phyloP scores from a whole-genome alignment of 1,140 invertebrate species.

The Cydia pomonella region DNA sequence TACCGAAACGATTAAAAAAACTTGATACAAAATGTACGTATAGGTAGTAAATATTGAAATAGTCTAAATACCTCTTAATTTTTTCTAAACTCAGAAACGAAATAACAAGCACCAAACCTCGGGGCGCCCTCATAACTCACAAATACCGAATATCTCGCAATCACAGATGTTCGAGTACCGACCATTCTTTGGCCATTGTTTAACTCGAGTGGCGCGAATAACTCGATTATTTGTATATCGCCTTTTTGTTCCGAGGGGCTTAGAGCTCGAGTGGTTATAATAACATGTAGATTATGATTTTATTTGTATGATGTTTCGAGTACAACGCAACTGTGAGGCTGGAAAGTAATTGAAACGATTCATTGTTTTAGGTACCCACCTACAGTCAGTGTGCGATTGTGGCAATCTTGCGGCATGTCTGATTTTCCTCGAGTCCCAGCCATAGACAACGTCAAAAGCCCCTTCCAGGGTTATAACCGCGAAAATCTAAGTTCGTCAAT shows the following conservation, averaged over 20 bases:
- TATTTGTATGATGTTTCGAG: slow-evolving; percentile 25
- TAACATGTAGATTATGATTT: slow-evolving; percentile 31
- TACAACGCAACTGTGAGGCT: not conserved
- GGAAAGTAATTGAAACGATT: not conserved
- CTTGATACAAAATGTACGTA: no score
- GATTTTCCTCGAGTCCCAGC: no score
- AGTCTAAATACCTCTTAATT: not conserved
- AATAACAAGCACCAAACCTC: slow-evolving; percentile 3
- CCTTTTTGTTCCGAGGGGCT: slow-evolving; percentile 47
- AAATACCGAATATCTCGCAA: slow-evolving; percentile 1
- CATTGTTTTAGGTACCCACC: no score
- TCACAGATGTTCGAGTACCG: slow-evolving; percentile 21
- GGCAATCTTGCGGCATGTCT: no score
- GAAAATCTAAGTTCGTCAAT: no score
- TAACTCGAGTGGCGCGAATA: slow-evolving; percentile 69
- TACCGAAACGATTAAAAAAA: no score
- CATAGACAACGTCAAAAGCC: no score
- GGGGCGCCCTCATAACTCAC: slow-evolving; percentile 4
- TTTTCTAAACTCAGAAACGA: not conserved
- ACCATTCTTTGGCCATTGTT: slow-evolving; percentile 57
- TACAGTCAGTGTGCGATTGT: no score
- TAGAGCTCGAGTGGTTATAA: slow-evolving; percentile 19
- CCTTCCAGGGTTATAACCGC: no score
- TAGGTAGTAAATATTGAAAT: not conserved
- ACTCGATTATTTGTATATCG: slow-evolving; percentile 70